Evolutionary conservation across 92 coral and sea anemone genomes (phyloP), one percentile per base, ranked within the genome.

Genomic region (Siderastrea siderea): DNA sequence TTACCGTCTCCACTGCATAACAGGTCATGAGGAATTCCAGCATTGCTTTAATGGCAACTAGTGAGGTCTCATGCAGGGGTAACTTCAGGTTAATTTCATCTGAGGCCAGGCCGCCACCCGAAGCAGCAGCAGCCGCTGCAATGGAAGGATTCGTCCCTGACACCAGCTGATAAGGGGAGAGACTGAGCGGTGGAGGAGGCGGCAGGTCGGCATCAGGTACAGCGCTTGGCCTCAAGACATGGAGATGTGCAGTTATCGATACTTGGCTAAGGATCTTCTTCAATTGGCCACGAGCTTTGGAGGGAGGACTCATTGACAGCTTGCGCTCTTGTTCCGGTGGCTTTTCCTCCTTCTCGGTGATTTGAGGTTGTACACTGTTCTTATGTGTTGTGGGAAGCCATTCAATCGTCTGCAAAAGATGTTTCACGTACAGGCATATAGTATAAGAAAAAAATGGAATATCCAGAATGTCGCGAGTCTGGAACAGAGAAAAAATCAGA

Each of bases 31-130:
- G 85, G 80, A 98, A 98, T 78, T 98, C 99, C 92, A 98, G 47
- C 54, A 98, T 80, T 1, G 96, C 79, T 71, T 94, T 96, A 47
- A 96, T 84, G n/a, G 89, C 79, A 5, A 77, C 92, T 76, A 91
- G 70, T 1, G 92, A 80, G 0, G 98, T 98, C 85, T 92, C 94
- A 45, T 98, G 98, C 17, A 91, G 38, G 1, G 99, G 99, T 17
- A 98, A 75, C 60, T 78, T 87, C 89, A 98, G 88, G 86, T 90
- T 92, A 47, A 98, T 92, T 76, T 98, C 99, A 81, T 98, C 98
- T 6, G 99, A 96, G 4, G 99, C 98, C 80, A 98, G 84, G 8
- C 99, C 99, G 5, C 99, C 99, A 3, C 99, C 99, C 14, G 99
- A 98, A 3, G 99, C 99, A 7, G 99, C 99, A 1, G 98, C 98